Evolutionary conservation across 2,797 vertebrate species (phyloP).

Genomic region (Channallabes apus): DNA sequence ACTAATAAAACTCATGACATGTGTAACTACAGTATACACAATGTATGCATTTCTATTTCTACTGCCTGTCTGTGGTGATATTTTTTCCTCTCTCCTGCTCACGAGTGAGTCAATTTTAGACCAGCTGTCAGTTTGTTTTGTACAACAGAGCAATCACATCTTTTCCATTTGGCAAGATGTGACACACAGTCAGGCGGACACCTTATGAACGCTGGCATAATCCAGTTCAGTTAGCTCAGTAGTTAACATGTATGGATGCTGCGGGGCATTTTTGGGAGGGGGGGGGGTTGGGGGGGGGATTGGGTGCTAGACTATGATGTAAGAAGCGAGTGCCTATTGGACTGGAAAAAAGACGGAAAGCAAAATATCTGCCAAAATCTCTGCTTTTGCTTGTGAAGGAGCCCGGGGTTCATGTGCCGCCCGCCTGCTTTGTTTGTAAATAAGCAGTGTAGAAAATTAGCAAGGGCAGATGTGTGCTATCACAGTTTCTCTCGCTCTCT

Average conservation of each 20-base stretch:
- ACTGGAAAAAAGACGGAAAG: neutral
- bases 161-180: slow-evolving; percentile 47
- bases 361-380: neutral
- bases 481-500: neutral
- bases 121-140: slow-evolving; percentile 49
- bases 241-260: neutral
- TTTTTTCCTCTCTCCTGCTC: neutral
- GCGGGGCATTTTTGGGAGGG: no score
- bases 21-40: neutral
- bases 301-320: neutral
- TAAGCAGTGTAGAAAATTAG: slow-evolving; percentile 67
- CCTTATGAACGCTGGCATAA: neutral
- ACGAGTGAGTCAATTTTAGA: slow-evolving; percentile 25
- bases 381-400: neutral
- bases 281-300: neutral
- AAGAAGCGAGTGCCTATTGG: neutral
- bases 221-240: neutral
- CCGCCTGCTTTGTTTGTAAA: slow-evolving; percentile 64
- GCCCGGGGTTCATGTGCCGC: slow-evolving; percentile 47
- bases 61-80: neutral
- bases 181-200: slow-evolving; percentile 29
- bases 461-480: slow-evolving; percentile 47
- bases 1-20: neutral
- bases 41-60: neutral
- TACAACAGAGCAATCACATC: slow-evolving; percentile 51